These are phyloP conservation scores for Halcyon leucocephala DNA, from an alignment of 2,797 vertebrate genomes.

Conservation along the genomic window DNA sequence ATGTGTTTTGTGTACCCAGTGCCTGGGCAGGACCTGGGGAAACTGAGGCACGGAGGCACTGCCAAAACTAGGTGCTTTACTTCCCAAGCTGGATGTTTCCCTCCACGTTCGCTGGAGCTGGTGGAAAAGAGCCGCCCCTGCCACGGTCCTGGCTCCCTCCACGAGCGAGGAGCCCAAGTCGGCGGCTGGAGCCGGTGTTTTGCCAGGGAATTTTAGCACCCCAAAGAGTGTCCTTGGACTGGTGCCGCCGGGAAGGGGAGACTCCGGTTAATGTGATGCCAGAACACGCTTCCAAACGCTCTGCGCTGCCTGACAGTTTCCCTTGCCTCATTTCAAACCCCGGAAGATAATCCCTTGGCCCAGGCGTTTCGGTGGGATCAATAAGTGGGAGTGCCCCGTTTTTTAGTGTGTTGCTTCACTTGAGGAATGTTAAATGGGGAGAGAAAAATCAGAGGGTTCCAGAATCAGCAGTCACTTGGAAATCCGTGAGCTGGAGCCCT, in stretches of 20 bases:
- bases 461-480: background rate
- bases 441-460: background rate
- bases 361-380: background rate
- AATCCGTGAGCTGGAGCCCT: background rate
- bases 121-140: background rate
- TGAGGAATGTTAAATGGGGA: background rate
- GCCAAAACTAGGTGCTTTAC: background rate
- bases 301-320: background rate
- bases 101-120: background rate
- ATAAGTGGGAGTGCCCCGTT: background rate
- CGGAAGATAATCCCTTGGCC: background rate
- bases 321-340: background rate
- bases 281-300: background rate
- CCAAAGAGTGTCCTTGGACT: constrained; percentile 18
- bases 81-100: background rate
- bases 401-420: background rate
- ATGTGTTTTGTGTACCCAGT: background rate
- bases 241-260: background rate
- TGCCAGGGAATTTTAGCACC: constrained; percentile 12
- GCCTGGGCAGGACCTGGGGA: background rate
- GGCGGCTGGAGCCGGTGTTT: background rate
- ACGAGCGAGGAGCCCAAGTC: background rate
- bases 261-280: background rate
- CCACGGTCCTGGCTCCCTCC: background rate
- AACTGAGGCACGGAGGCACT: background rate